Evolutionary conservation across 2,113 vertebrate genomes (phyloP).

Genomic region (Cygnus atratus): DNA sequence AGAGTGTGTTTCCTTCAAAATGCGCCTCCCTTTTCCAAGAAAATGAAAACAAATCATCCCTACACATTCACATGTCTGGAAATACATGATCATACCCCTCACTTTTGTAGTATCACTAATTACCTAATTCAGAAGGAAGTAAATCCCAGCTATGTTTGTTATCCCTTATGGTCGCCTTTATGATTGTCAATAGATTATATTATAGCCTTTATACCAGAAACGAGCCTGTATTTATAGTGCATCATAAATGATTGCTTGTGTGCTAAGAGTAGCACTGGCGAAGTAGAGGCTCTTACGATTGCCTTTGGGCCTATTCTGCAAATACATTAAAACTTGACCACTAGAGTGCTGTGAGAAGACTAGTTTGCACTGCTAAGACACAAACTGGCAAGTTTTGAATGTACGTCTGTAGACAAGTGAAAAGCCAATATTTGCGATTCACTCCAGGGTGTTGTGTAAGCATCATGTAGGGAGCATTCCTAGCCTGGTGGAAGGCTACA

Average conservation of each 20-base stretch:
- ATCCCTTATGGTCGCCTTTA: background rate
- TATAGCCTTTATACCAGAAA: background rate
- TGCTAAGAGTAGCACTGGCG: background rate
- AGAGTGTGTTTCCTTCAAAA: background rate
- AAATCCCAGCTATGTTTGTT: background rate
- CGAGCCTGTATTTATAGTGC: background rate
- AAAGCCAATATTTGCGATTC: background rate
- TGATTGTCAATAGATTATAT: background rate
- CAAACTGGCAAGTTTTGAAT: background rate
- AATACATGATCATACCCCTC: background rate
- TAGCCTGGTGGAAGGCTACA: background rate
- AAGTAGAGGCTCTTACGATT: background rate
- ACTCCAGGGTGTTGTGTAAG: background rate
- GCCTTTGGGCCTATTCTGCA: background rate
- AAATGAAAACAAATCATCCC: background rate
- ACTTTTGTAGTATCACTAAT: background rate
- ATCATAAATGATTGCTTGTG: background rate
- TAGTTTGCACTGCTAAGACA: background rate
- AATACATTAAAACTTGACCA: background rate
- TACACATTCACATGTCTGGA: background rate
- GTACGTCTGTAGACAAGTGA: background rate
- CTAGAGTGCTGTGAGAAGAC: background rate
- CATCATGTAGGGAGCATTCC: rapidly evolving
- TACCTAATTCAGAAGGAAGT: background rate
- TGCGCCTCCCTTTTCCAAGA: background rate